Percentiles rank a stretch among this genome's conserved stretches.
Conservation (phyloP, 2,113 vertebrate species). For the Crypturellus undulatus region DNA sequence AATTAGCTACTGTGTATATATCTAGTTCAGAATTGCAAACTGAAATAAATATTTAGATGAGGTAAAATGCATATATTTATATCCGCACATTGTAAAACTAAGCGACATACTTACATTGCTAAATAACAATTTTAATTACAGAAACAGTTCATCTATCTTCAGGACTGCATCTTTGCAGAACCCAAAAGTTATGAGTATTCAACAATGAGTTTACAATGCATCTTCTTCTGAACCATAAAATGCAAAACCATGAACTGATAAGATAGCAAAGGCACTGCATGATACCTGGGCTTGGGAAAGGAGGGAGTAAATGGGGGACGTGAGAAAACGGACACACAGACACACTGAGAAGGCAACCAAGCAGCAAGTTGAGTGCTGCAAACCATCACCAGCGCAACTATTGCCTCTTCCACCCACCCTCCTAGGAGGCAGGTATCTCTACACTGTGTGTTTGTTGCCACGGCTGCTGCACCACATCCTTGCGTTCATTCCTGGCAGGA, state of each 20-base stretch:
- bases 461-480: not conserved
- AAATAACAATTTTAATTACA: not conserved
- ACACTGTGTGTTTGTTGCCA: not conserved
- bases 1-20: not conserved
- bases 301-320: too few species aligned
- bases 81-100: not conserved
- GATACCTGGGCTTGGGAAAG: not conserved
- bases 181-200: not conserved
- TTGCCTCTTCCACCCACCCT: not conserved
- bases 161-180: not conserved
- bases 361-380: not conserved
- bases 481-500: not conserved
- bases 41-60: not conserved
- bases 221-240: not conserved
- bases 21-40: not conserved
- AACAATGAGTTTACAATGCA: not conserved
- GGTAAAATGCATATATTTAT: not conserved
- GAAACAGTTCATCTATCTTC: not conserved
- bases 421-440: not conserved
- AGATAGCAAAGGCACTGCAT: not conserved
- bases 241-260: not conserved
- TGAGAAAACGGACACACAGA: not conserved
- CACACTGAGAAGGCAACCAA: not conserved
- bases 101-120: not conserved
- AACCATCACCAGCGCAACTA: conserved; percentile 18